Conservation (phyloP, 1,140 invertebrate genomes). For the Pinna nobilis region DNA sequence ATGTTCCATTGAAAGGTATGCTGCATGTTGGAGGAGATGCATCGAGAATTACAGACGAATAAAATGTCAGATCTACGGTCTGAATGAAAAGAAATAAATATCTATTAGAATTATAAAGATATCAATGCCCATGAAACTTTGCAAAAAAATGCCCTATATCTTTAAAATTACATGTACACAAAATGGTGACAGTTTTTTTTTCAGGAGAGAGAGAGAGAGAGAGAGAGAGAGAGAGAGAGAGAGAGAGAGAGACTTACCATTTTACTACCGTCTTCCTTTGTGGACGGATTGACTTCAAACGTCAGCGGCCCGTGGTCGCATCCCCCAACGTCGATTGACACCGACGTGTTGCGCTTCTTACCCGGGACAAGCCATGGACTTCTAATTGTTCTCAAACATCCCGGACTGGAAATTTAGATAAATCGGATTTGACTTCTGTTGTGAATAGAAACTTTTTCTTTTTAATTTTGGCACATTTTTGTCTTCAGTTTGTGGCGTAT, state of each 20-base stretch:
- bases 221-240: not conserved
- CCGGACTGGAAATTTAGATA: too few relatives aligned
- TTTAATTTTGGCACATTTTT: too few relatives aligned
- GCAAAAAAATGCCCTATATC: not conserved
- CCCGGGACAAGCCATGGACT: slow-evolving; percentile 5
- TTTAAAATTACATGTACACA: too few relatives aligned
- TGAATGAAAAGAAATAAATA: not conserved
- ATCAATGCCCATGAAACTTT: not conserved
- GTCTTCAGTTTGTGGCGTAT: too few relatives aligned
- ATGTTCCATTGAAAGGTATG: slow-evolving; percentile 61
- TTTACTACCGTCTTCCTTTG: not conserved
- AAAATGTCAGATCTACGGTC: not conserved
- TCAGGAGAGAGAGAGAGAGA: not conserved
- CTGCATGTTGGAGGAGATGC: slow-evolving; percentile 57
- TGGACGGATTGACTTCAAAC: not conserved
- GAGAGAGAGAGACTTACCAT: not conserved
- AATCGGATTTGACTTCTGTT: too few relatives aligned
- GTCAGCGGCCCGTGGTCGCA: not conserved
- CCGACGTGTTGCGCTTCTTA: not conserved
- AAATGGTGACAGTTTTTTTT: not conserved
- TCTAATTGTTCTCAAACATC: slow-evolving; percentile 4
- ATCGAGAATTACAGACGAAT: slow-evolving; percentile 59
- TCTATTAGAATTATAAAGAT: not conserved
- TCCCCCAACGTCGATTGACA: not conserved
- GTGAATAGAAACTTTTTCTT: too few relatives aligned